These are phyloP conservation scores for Cristatella mucedo DNA, from an alignment of 2,888 invertebrate species.

Conservation along the genomic window DNA sequence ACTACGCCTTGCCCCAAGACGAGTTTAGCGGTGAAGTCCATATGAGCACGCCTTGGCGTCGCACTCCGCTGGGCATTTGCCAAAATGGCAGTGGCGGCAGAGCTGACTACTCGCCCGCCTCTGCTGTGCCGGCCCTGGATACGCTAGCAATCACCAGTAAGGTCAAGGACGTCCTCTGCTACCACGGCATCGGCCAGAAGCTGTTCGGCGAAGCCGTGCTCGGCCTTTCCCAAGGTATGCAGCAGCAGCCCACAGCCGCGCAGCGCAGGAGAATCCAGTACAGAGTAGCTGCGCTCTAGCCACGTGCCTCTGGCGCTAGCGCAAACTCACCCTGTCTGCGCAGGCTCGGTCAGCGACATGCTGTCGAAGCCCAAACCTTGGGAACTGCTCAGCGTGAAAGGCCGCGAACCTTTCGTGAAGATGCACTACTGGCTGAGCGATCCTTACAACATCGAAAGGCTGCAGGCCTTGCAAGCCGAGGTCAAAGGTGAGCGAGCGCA, in stretches of 20 bases:
- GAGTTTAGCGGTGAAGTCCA: too few species aligned
- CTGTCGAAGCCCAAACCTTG: conserved; percentile 95
- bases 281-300: too few species aligned
- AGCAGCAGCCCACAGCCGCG: neutral
- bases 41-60: too few species aligned
- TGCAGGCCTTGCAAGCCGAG: conserved; percentile 47
- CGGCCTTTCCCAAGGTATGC: conserved; percentile 65
- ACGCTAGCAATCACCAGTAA: conserved; percentile 89
- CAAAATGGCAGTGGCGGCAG: too few species aligned
- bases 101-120: too few species aligned
- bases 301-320: neutral
- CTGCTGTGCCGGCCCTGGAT: conserved; percentile 85
- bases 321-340: neutral
- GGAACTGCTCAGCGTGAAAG: conserved; percentile 96
- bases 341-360: conserved; percentile 68
- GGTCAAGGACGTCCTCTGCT: conserved; percentile 85
- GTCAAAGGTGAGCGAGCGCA: conserved; percentile 36
- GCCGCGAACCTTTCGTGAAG: conserved; percentile 53
- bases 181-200: conserved; percentile 94
- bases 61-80: too few species aligned
- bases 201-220: conserved; percentile 91
- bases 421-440: conserved; percentile 84
- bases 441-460: conserved; percentile 77
- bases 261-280: too few species aligned
- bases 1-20: too few species aligned